Base-by-base conservation (phyloP, 64 coral and sea anemone genomes). In the Orbicella faveolata region DNA sequence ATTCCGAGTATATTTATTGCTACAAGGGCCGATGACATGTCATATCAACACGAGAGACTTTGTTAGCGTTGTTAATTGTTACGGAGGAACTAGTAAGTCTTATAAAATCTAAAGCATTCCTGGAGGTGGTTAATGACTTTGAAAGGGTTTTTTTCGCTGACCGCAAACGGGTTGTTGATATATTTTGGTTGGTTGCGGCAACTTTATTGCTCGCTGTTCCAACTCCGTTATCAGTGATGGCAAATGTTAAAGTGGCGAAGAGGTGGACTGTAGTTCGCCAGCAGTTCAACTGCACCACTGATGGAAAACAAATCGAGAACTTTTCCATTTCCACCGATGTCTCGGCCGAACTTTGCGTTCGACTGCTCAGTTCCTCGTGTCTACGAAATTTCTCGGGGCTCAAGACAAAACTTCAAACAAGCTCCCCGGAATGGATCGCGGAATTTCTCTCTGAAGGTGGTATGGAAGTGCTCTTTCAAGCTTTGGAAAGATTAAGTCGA, bases 381-480 rank as follows among this genome's bases (percentile, higher is more conserved):
- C 33, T 98, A 39, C 92, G 91, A 18, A 98, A 94, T 72, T 98
- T 87, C 21, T 84, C 92, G 61, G 77, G 92, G 25, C 77, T 98
- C 35, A 98, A 92, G 91, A 53, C 80, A 18, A 94, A 90, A 63
- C 86, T 98, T 13, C 79, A 92, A 74, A 37, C 81, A 36, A 90
- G 92, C 17, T 88, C 83, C 20, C 77, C 26, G 74, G 78, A 94
- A 80, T 98, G 95, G 95, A 85, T 94, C 6, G 64, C 75, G 10
- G 93, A 88, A 25, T 98, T 98, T 83, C 69, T 98, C 10, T 48
- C 70, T 25, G 87, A 87, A 36, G 96, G 93, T 84, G 96, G 96
- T 41, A 81, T 98, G 70, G 96, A 95, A 26, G 90, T 93, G 20
- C 90, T 98, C 19, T 90, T 98, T 74, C 75, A 93, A 69, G 48